Evolutionary conservation across 2,797 vertebrate genomes (phyloP), one percentile per base, ranked within the genome.

Genomic region (Scyliorhinus canicula): DNA sequence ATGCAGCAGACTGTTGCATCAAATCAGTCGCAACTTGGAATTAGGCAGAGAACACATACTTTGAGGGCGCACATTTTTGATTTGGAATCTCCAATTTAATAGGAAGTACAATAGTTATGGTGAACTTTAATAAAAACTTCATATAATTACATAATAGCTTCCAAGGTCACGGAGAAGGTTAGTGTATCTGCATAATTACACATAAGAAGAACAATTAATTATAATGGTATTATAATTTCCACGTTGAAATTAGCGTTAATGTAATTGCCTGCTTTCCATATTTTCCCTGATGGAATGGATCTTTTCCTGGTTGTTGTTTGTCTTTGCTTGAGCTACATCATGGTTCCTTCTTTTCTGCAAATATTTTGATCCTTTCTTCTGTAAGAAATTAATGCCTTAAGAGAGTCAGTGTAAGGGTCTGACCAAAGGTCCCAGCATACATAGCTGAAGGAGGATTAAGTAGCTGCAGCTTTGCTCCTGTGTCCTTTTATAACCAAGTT

Each of bases 261-360:
- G 26, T 91, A 91, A 91, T 91, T 91, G 88, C 88, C 57, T 91
- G 88, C 6, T 91, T 91, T 91, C 88, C 60, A 91, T 91, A 91
- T 65, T 91, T 91, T 60, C 60, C 57, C 88, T 21, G 24, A 40
- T 9, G 60, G 40, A 65, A 65, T 65, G 19, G 24, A 65, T 91
- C 44, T 91, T 65, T 91, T 65, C 60, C 21, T 91, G 55, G 88
- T 40, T 91, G 60, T 65, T 28, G 44, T 63, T 65, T 65, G 65
- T 26, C 57, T 63, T 44, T 63, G 60, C 12, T 44, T 24, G 60
- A 40, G 19, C 3, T 24, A 91, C n/a, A 24, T 90, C 35, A 90
- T n/a, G n/a, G 35, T 44, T 44, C 9, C 24, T 26, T 19, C 65
- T 91, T 91, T 11, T 65, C 60, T 44, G 67, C 67, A 94, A 52